Evolutionary conservation across 2,113 vertebrate genomes (phyloP), one percentile per base, ranked within the genome.

Genomic region (Propithecus coquereli): DNA sequence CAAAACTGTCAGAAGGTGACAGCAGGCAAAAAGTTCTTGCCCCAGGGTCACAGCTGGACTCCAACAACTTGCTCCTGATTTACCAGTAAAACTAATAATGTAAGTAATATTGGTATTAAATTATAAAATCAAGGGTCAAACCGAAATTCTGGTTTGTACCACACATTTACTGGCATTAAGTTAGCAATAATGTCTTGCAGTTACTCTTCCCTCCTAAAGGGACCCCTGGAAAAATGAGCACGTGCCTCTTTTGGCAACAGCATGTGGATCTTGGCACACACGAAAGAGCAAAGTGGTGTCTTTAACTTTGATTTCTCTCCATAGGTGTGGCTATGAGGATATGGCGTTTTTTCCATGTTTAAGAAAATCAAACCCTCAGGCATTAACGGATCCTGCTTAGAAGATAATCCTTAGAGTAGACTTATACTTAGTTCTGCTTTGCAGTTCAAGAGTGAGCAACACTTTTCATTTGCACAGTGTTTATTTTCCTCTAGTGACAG

Each of bases 41-140:
- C 98, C 98, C 93, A 87, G 93, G 99, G 98, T 99, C 98, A 99
- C 98, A 99, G 98, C 98, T 99, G 98, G 98, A 98, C 98, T 98
- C 98, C n/a, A 57, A 98, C 97, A 98, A 98, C 97, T 98, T 97
- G 97, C 97, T 98, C 95, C 98, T 99, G 98, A 97, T 98, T 98
- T 98, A 98, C 98, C 97, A 98, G 97, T 98, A 98, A 98, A 98
- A 98, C 96, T 97, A 99, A 99, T 98, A 98, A 98, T 14, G 23
- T 96, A 96, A 97, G 95, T 94, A 98, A 98, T 98, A 98, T 98
- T 85, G 54, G 90, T 97, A 98, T 98, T 98, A 98, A 98, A 98
- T 98, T 98, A 98, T 98, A 98, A 98, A 98, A 97, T 89, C 50
- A 95, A 97, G 25, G 81, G 90, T 93, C 85, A 95, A 92, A 54